Percentiles rank a stretch among this genome's conserved stretches.
Conservation (phyloP, 1,140 invertebrate genomes). For the Plectrocnemia conspersa region DNA sequence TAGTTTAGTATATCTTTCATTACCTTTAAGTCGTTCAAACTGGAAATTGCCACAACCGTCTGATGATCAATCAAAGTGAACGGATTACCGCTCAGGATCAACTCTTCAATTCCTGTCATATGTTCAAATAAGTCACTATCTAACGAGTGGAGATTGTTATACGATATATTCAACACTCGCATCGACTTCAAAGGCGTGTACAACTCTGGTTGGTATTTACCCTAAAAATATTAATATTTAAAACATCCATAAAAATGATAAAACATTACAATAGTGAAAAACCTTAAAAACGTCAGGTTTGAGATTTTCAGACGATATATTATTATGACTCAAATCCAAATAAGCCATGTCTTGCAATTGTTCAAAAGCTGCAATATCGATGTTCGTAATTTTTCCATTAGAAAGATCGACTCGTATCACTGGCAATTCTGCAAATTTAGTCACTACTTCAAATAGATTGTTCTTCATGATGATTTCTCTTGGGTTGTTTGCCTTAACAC, state of each 20-base stretch:
- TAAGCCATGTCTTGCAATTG: constrained; percentile 56
- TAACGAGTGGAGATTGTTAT: constrained; percentile 63
- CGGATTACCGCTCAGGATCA: constrained; percentile 65
- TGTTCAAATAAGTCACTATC: constrained; percentile 70
- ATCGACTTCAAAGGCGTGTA: constrained; percentile 61
- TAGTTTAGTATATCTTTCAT: constrained; percentile 9
- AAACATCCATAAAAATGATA: constrained; percentile 5
- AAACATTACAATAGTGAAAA: constrained; percentile 12
- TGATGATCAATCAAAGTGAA: constrained; percentile 57
- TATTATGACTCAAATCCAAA: constrained; percentile 67
- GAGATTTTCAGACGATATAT: constrained; percentile 54
- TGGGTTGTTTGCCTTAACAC: constrained; percentile 44
- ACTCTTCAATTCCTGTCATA: constrained; percentile 55
- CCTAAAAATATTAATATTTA: constrained; percentile 44
- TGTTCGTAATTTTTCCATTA: constrained; percentile 54
- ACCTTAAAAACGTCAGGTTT: constrained; percentile 64
- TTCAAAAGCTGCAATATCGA: constrained; percentile 58
- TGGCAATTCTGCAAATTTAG: constrained; percentile 40
- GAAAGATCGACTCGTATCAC: constrained; percentile 45
- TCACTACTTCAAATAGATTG: constrained; percentile 45
- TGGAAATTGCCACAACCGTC: constrained; percentile 59
- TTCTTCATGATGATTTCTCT: constrained; percentile 46
- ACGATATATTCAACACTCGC: constrained; percentile 56
- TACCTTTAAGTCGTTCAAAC: constrained; percentile 61
- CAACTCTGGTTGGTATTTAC: constrained; percentile 50